phyloP scores from a whole-genome alignment of 2,888 invertebrate species.

The Drosophila dives region DNA sequence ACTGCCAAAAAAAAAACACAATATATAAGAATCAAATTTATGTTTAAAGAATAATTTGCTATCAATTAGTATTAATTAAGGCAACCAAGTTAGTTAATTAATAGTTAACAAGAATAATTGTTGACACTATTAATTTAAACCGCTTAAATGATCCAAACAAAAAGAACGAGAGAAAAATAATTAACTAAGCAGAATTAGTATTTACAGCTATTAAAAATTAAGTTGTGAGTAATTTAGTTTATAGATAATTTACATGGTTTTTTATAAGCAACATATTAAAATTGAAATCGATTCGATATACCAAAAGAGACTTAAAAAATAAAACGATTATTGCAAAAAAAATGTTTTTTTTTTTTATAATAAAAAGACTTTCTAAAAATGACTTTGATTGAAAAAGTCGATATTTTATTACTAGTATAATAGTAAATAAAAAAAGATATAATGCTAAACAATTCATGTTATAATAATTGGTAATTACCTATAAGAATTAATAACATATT shows the following conservation, averaged over 20 bases:
- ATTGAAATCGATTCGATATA: not conserved
- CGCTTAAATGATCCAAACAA: not conserved
- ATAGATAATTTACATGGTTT: not conserved
- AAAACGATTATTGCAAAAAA: too few species aligned
- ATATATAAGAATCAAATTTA: constrained; percentile 4
- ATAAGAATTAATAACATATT: too few species aligned
- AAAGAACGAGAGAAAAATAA: not conserved
- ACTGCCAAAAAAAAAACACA: not conserved
- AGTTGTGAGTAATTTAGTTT: not conserved
- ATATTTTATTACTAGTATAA: too few species aligned
- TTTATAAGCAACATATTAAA: not conserved
- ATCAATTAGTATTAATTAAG: not conserved
- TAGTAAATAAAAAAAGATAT: too few species aligned
- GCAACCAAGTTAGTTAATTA: not conserved
- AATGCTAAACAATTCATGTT: too few species aligned
- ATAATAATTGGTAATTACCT: too few species aligned
- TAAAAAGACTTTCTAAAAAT: too few species aligned
- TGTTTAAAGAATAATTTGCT: not conserved
- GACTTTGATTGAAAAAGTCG: too few species aligned
- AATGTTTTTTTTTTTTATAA: too few species aligned
- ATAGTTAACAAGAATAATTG: not conserved
- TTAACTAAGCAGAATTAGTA: not conserved
- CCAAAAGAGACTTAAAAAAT: too few species aligned
- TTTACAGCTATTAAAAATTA: not conserved
- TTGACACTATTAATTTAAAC: not conserved